Base-by-base conservation (phyloP, 2,113 vertebrate species). In the Tricholaema leucomelas region DNA sequence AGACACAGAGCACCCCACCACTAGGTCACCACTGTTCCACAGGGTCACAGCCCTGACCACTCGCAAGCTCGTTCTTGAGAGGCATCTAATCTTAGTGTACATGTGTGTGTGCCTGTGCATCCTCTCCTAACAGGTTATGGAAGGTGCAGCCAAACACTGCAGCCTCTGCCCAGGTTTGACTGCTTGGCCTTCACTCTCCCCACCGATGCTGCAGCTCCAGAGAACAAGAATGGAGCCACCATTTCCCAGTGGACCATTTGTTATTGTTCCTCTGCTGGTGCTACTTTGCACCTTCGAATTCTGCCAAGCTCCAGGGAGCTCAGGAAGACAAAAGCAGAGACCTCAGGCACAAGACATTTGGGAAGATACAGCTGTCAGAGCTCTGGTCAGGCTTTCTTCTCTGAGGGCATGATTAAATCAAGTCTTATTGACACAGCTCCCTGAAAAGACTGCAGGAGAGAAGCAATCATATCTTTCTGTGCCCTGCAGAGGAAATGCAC, bases 51-150 rank as follows among this genome's bases (percentile, higher is more conserved):
- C 42, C 56, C 60, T 33, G 21, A 36, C 38, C 0, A 0, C 42
- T 35, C 54, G 25, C 31, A 4, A 7, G 11, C n/a, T 48, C 48
- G 15, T 12, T 64, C 40, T 8, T 10, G 40, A 52, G 21, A 2
- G 31, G 3, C 8, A 56, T 28, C n/a, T 27, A 4, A 15, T 19
- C 9, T 28, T 15, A 3, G 23, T 8, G 17, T 44, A 20, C 6
- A 11, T 36, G 4, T 3, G 12, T 46, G 8, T 15, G 12, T 2
- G 5, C 21, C 9, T 9, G 3, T 2, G 2, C 38, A 13, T 44
- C 48, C 14, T 58, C 11, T 46, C 56, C 33, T 1, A 4, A 7
- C 33, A 16, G 3, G 42, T 12, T 30, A 5, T 35, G n/a, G 59
- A 17, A 35, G n/a, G 40, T 11, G 16, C 25, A n/a, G 20, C 16